phyloP scores from a whole-genome alignment of 2,797 vertebrate species.

The Sparidentex hasta region DNA sequence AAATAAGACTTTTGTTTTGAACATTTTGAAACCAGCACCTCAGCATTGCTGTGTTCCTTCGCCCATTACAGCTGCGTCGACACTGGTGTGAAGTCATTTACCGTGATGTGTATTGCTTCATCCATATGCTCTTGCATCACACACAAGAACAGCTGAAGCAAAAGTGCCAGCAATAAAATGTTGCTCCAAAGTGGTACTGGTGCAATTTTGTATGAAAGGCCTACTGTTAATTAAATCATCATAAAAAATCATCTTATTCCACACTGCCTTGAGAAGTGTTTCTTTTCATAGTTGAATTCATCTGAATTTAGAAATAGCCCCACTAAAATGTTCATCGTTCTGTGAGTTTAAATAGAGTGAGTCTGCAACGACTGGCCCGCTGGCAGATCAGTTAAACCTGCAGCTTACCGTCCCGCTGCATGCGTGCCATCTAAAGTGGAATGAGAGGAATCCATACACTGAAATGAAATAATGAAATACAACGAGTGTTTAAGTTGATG shows the following conservation, averaged over 20 bases:
- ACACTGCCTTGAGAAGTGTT: not conserved
- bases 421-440: not conserved
- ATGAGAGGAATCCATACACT: not conserved
- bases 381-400: not conserved
- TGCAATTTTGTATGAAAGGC: no score
- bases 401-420: not conserved
- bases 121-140: not conserved
- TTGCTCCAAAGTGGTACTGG: not conserved
- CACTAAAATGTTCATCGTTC: not conserved
- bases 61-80: not conserved
- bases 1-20: not conserved
- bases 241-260: not conserved
- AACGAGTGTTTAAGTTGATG: conserved; percentile 9
- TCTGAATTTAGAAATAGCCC: not conserved
- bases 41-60: not conserved
- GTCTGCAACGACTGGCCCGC: not conserved
- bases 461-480: not conserved
- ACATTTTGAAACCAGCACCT: not conserved
- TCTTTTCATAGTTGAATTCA: not conserved
- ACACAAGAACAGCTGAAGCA: not conserved
- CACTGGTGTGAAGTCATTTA: not conserved
- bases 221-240: no score
- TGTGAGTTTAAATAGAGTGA: not conserved
- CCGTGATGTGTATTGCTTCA: not conserved
- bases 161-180: not conserved